A percentile compares a stretch with the other conserved stretches of the same genome.
phyloP scores from a whole-genome alignment of 2,888 invertebrate species.

The Epirrhoe alternata region DNA sequence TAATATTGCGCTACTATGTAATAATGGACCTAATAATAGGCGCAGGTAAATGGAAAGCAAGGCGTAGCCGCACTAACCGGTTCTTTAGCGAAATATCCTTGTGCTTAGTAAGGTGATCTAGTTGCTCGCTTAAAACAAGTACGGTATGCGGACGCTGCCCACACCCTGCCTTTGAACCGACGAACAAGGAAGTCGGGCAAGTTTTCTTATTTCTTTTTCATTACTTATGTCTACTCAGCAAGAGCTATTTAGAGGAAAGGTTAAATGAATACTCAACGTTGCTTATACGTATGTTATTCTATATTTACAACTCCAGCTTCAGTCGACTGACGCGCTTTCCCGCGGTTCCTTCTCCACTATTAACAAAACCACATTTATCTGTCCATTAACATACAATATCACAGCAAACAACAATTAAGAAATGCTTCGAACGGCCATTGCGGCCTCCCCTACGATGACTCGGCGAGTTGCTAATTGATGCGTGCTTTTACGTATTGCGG shows the following conservation, averaged over 20 bases:
- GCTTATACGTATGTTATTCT: conserved; percentile 54
- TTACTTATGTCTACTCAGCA: neutral
- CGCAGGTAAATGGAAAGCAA: conserved; percentile 76
- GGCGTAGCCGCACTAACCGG: conserved; percentile 75
- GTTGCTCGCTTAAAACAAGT: conserved; percentile 64
- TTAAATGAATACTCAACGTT: conserved; percentile 38
- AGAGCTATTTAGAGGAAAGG: conserved; percentile 5
- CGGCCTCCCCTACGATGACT: conserved; percentile 72
- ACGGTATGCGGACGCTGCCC: conserved; percentile 77
- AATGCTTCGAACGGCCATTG: conserved; percentile 69
- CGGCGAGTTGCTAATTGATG: conserved; percentile 77
- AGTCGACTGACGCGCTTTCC: conserved; percentile 60
- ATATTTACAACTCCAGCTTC: conserved; percentile 80
- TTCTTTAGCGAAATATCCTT: conserved; percentile 74
- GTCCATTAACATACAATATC: conserved; percentile 83
- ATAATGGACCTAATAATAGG: conserved; percentile 58
- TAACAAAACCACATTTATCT: conserved; percentile 72
- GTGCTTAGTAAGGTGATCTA: conserved; percentile 79
- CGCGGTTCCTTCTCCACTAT: conserved; percentile 58
- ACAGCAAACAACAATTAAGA: conserved; percentile 84
- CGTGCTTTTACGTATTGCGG: conserved; percentile 71
- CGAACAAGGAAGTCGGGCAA: conserved; percentile 69
- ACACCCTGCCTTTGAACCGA: conserved; percentile 62
- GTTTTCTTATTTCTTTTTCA: conserved; percentile 51
- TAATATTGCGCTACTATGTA: conserved; percentile 11